These are phyloP conservation scores for Aldrovandia affinis DNA, from an alignment of 2,797 vertebrate genomes.

Conservation along the genomic window DNA sequence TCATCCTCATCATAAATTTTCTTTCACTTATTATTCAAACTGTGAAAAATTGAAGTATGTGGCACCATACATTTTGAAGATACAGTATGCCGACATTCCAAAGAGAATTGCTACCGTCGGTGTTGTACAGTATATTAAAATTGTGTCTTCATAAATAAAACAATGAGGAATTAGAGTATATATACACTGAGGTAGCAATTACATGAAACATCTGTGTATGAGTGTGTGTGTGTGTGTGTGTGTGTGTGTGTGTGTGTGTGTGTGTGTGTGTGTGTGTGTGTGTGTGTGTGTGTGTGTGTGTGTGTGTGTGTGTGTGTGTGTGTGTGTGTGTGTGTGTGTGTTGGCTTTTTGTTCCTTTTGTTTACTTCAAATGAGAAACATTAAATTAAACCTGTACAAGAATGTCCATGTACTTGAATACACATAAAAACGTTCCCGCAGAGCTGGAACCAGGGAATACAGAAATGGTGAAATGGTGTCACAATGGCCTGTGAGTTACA, in stretches of 20 bases:
- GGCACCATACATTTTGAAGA: neutral
- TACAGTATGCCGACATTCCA: constrained; percentile 2
- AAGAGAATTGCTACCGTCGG: neutral
- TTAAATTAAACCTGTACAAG: neutral
- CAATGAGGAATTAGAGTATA: neutral
- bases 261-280: no score
- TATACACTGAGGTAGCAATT: neutral
- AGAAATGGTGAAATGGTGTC: neutral
- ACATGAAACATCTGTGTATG: neutral
- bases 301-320: neutral
- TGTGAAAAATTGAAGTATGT: neutral
- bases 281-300: no score
- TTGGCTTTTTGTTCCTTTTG: neutral
- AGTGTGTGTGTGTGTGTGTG: no score
- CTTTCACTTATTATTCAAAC: constrained; percentile 23
- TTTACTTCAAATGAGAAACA: neutral
- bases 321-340: neutral
- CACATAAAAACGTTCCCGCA: neutral
- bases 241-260: no score
- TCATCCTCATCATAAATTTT: neutral
- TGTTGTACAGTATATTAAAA: neutral
- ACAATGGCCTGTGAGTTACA: neutral
- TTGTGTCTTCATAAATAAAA: neutral
- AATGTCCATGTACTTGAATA: neutral
- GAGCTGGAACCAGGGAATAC: neutral